Conservation (phyloP, 2,797 vertebrate species). For the Myripristis murdjan region DNA sequence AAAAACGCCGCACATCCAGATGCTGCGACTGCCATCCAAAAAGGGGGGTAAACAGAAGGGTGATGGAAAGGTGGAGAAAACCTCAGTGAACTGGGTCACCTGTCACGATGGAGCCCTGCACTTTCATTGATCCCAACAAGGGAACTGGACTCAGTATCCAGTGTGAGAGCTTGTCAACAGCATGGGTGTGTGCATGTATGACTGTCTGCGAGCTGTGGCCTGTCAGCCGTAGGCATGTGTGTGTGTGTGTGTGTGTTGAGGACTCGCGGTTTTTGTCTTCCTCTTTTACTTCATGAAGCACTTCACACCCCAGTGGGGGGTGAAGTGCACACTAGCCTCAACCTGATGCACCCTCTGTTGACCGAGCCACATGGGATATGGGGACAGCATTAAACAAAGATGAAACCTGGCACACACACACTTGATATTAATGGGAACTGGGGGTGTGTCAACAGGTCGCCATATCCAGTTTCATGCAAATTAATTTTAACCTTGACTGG, state of each 20-base stretch:
- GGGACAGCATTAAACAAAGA: not conserved
- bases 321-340: constrained; percentile 59
- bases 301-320: constrained; percentile 72
- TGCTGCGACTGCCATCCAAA: constrained; percentile 1
- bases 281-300: constrained; percentile 59
- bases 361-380: constrained; percentile 31
- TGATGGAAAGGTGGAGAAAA: constrained; percentile 70
- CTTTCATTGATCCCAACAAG: constrained; percentile 57
- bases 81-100: constrained; percentile 72
- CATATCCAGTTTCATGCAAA: not conserved
- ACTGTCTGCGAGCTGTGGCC: constrained; percentile 45
- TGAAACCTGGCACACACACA: not conserved
- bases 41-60: constrained; percentile 31
- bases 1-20: constrained; percentile 33
- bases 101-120: constrained; percentile 62
- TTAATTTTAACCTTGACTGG: not conserved
- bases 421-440: not conserved
- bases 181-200: constrained; percentile 34
- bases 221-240: constrained; percentile 56
- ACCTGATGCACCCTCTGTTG: constrained; percentile 47
- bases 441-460: not conserved
- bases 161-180: constrained; percentile 77
- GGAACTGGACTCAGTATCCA: constrained; percentile 63
- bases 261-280: constrained; percentile 28
- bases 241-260: constrained; percentile 16